Conservation (phyloP, 2,113 vertebrate genomes). For the Cyrtonyx montezumae region DNA sequence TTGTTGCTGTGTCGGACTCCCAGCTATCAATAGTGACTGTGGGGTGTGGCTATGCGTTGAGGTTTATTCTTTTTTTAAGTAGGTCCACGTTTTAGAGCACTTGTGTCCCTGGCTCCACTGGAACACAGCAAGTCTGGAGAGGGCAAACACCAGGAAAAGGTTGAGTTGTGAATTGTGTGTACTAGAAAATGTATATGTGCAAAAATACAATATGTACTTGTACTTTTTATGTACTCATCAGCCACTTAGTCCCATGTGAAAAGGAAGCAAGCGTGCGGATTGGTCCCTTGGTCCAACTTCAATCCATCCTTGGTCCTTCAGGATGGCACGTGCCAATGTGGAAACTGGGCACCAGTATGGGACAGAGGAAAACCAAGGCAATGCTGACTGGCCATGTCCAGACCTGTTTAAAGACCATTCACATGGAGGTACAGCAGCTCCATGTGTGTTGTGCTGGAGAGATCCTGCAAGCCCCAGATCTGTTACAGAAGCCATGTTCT, state of each 20-base stretch:
- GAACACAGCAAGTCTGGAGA: not conserved
- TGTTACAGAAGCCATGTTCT: not conserved
- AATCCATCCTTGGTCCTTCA: not conserved
- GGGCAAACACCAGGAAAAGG: not conserved
- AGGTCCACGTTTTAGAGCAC: not conserved
- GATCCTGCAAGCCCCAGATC: not conserved
- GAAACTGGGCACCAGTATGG: not conserved
- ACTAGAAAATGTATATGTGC: fast-evolving
- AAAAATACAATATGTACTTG: not conserved
- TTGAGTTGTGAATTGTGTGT: fast-evolving
- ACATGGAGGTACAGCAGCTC: too few species aligned
- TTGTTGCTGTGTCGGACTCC: not conserved
- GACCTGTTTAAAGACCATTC: not conserved
- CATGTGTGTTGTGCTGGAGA: not conserved
- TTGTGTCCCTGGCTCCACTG: not conserved
- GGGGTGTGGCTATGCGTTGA: not conserved
- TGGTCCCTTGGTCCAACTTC: not conserved
- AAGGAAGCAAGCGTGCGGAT: fast-evolving
- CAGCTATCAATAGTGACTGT: not conserved
- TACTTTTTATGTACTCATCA: not conserved
- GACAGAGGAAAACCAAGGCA: not conserved
- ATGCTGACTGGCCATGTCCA: not conserved
- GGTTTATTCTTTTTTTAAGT: not conserved
- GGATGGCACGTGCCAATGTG: fast-evolving
- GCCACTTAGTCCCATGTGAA: fast-evolving